These are phyloP conservation scores for Artibeus lituratus DNA, from an alignment of 2,797 vertebrate species.

Conservation along the genomic window DNA sequence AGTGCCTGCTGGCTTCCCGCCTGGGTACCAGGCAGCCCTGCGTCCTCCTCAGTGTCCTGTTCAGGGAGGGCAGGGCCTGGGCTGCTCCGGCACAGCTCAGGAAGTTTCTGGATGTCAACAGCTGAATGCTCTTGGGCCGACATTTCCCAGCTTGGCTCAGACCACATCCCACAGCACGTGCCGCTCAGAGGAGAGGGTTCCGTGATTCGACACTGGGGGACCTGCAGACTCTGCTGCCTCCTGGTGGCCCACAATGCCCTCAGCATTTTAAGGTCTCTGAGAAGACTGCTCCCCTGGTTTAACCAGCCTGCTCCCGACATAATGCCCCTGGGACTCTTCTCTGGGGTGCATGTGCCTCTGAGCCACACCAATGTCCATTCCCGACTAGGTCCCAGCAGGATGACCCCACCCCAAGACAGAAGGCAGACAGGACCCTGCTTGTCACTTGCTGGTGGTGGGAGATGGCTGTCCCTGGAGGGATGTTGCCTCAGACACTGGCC, in stretches of 20 bases:
- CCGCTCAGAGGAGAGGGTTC: background rate
- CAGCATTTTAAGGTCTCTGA: background rate
- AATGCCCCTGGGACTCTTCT: background rate
- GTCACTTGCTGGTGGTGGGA: background rate
- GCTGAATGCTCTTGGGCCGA: background rate
- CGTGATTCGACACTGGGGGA: background rate
- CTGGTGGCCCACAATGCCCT: background rate
- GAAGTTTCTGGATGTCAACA: background rate
- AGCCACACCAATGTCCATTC: accelerated
- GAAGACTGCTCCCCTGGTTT: background rate
- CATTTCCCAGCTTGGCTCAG: background rate
- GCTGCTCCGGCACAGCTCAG: background rate
- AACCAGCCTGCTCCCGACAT: background rate
- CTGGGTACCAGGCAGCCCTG: background rate
- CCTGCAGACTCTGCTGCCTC: background rate
- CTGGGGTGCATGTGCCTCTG: background rate
- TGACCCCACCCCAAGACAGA: background rate
- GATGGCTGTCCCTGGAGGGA: background rate
- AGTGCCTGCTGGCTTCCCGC: background rate
- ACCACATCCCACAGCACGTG: background rate
- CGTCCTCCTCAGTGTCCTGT: background rate
- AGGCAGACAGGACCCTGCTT: background rate
- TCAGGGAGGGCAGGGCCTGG: background rate
- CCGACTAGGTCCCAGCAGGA: background rate
- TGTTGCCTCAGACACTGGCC: background rate